Percentiles rank a stretch among this genome's conserved stretches.
phyloP scores from a whole-genome alignment of 2,113 vertebrate genomes.

The Chamaetylas fuelleborni region DNA sequence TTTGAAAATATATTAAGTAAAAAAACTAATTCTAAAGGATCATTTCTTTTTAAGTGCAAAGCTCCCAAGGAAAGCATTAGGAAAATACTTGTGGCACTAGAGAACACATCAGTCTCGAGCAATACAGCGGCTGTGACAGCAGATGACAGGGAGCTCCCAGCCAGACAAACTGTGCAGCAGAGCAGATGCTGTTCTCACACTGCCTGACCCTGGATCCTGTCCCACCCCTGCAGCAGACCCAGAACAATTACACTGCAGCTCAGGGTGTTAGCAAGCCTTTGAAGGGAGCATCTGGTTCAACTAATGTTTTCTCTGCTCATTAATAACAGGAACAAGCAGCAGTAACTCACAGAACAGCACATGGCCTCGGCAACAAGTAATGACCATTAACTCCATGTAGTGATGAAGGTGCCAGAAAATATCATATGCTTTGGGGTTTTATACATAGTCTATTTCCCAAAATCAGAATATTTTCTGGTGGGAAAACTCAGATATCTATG shows the following conservation, averaged over 20 bases:
- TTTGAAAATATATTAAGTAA: neutral
- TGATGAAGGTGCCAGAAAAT: slow-evolving; percentile 38
- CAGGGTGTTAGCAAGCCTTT: neutral
- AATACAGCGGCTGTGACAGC: neutral
- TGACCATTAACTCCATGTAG: neutral
- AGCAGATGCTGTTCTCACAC: neutral
- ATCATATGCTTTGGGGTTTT: slow-evolving; percentile 11
- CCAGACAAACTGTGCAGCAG: neutral
- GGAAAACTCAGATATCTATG: neutral
- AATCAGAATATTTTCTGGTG: neutral
- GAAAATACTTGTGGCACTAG: neutral
- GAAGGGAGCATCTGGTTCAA: slow-evolving; percentile 7
- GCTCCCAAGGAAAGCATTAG: neutral
- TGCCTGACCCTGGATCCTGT: neutral
- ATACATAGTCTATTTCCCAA: neutral
- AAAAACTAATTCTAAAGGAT: neutral
- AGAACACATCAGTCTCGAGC: neutral
- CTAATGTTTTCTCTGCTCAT: neutral
- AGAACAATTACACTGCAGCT: neutral
- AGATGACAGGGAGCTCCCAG: neutral
- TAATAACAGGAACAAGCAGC: slow-evolving; percentile 50
- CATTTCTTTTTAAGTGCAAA: neutral
- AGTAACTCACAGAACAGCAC: slow-evolving; percentile 16
- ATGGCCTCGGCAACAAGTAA: slow-evolving; percentile 33
- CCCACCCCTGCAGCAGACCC: neutral